Evolutionary conservation across 2,113 vertebrate species (phyloP).

Genomic region (Accipiter cooperii): DNA sequence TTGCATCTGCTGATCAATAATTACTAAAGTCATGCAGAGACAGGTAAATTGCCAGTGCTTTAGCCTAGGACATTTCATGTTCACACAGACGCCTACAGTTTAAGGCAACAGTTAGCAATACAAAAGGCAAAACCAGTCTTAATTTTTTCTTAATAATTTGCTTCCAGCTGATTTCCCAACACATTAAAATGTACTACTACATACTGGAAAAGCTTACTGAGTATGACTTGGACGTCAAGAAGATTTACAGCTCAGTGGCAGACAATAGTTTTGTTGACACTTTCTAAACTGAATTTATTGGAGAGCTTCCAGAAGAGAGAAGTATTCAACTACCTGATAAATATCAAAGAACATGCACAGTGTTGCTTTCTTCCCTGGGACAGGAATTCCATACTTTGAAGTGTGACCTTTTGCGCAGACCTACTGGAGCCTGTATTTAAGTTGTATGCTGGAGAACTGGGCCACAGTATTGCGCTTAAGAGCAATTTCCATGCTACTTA

Average conservation of each 20-base stretch:
- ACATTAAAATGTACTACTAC: neutral
- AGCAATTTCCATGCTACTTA: neutral
- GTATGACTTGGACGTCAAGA: neutral
- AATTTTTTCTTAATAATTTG: constrained; percentile 10
- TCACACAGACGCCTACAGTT: constrained; percentile 39
- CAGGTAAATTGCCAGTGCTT: constrained; percentile 61
- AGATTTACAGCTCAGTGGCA: neutral
- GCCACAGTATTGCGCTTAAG: neutral
- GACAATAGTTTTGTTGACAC: neutral
- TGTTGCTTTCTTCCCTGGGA: neutral
- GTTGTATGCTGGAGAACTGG: neutral
- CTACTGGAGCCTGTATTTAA: neutral
- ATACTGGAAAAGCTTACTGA: neutral
- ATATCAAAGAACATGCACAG: neutral
- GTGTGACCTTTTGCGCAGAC: neutral
- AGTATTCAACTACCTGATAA: neutral
- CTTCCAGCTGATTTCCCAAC: constrained; percentile 20
- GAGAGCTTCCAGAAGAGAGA: neutral
- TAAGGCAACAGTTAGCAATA: constrained; percentile 9
- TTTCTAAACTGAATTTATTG: neutral
- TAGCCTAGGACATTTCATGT: constrained; percentile 29
- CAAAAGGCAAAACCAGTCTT: constrained; percentile 22
- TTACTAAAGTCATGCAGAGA: constrained; percentile 44
- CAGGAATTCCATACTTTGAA: neutral
- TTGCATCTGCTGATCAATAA: constrained; percentile 54